phyloP scores from a whole-genome alignment of 2,797 vertebrate species.

The Cossypha polioptera region DNA sequence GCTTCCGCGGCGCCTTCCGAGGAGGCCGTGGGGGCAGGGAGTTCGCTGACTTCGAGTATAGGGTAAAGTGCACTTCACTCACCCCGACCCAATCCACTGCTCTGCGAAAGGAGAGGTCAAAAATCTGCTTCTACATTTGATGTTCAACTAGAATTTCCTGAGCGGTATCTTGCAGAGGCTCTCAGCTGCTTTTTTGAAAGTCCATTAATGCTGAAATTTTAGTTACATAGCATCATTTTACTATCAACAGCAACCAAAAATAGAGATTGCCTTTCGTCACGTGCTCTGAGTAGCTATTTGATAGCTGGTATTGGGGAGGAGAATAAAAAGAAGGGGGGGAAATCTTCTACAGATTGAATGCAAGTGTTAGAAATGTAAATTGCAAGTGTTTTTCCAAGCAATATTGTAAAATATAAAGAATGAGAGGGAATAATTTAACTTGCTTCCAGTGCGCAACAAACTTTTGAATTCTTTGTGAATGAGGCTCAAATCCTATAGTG shows the following conservation, averaged over 20 bases:
- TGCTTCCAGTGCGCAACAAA: not conserved
- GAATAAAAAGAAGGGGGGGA: rapidly evolving
- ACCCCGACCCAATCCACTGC: rapidly evolving
- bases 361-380: not conserved
- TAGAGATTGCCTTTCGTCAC: not conserved
- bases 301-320: not conserved
- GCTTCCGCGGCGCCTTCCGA: constrained; percentile 88
- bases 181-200: not conserved
- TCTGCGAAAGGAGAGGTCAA: not conserved
- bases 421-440: not conserved
- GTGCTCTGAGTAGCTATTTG: not conserved
- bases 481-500: not conserved
- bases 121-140: not conserved
- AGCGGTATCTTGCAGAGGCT: not conserved
- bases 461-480: not conserved
- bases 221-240: not conserved
- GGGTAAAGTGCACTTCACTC: constrained; percentile 74
- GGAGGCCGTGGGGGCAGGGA: constrained; percentile 89
- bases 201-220: not conserved
- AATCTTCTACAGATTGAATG: not conserved
- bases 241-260: not conserved
- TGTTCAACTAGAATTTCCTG: not conserved
- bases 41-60: constrained; percentile 94
- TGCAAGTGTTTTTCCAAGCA: not conserved
- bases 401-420: not conserved